Base-by-base conservation (phyloP, 2,888 invertebrate species). In the Plebejus argus region DNA sequence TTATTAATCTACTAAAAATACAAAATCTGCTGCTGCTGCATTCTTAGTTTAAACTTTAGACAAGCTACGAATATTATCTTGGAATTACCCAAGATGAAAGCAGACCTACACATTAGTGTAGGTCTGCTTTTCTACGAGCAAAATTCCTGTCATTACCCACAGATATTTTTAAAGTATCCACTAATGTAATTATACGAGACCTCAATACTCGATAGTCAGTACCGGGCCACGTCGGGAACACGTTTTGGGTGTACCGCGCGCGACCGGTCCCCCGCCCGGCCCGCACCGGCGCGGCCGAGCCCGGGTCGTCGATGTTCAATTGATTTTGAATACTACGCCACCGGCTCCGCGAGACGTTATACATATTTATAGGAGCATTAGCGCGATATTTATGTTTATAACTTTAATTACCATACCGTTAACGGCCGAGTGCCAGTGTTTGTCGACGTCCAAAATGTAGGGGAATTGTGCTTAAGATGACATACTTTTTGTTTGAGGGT, bases 271-370 rank as follows among this genome's bases (percentile, higher is more conserved):
- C 12, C 49, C 49, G 45, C 45, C 45, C 45, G 45, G 45, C 23
- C 61, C 61, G 23, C 20, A 61, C 61, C 61, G 23, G 10, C 1
- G 23, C 61, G 23, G 10, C 1, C 56, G n/a, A 58, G n/a, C 58
- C 58, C 7, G 61, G 10, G 23, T 12, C 3, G 66, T 66, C 66
- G 66, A 66, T 15, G 28, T 33, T 23, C 66, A 33, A 66, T 28
- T 15, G 66, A 66, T 66, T 66, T 66, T 66, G 66, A 66, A 66
- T 66, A 66, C 66, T 66, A 66, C 66, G 66, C 33, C 66, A 66
- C 66, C 66, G 28, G 28, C 10, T 23, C 61, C 61, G 12, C 28
- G 66, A 66, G 66, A 66, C 66, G 66, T 10, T 28, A 33, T 66
- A 66, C 66, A 66, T 66, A 66, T 66, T 66, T 66, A 66, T 66